Percentiles rank a stretch among this genome's conserved stretches.
phyloP scores from a whole-genome alignment of 1,140 invertebrate genomes.

The Araneus ventricosus region DNA sequence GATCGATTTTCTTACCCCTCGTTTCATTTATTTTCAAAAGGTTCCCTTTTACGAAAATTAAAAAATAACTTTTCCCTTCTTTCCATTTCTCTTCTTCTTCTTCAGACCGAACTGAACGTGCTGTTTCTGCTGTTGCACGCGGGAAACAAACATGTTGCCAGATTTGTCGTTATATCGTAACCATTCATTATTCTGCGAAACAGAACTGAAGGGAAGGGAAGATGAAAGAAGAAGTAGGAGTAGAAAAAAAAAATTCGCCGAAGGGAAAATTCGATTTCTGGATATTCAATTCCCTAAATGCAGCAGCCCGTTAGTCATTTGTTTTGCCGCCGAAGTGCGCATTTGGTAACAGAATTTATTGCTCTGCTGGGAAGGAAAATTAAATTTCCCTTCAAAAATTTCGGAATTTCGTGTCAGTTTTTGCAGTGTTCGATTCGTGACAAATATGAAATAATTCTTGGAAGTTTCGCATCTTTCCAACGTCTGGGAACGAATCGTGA shows the following conservation, averaged over 20 bases:
- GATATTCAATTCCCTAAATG: constrained; percentile 74
- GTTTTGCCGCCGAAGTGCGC: constrained; percentile 50
- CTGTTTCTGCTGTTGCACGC: not conserved
- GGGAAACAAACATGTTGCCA: constrained; percentile 71
- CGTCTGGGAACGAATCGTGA: too few species aligned
- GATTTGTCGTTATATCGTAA: constrained; percentile 74
- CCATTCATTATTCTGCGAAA: constrained; percentile 64
- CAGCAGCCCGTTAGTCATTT: constrained; percentile 63
- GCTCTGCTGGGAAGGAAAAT: constrained; percentile 56
- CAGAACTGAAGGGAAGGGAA: constrained; percentile 18
- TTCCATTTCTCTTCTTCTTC: not conserved
- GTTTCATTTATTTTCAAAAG: constrained; percentile 65
- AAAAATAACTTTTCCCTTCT: constrained; percentile 56
- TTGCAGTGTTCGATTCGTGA: not conserved
- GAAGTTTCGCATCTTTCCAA: not conserved
- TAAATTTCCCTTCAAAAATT: constrained; percentile 60
- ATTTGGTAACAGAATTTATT: constrained; percentile 61
- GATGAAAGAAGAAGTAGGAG: not conserved
- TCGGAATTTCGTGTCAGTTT: constrained; percentile 43
- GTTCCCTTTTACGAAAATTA: constrained; percentile 69
- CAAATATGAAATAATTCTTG: constrained; percentile 27
- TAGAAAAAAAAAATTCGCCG: not conserved
- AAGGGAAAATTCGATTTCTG: constrained; percentile 66
- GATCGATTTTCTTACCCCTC: constrained; percentile 50
- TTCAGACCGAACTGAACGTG: not conserved